Base-by-base conservation (phyloP, 2,113 vertebrate genomes). In the Nipponia nippon region DNA sequence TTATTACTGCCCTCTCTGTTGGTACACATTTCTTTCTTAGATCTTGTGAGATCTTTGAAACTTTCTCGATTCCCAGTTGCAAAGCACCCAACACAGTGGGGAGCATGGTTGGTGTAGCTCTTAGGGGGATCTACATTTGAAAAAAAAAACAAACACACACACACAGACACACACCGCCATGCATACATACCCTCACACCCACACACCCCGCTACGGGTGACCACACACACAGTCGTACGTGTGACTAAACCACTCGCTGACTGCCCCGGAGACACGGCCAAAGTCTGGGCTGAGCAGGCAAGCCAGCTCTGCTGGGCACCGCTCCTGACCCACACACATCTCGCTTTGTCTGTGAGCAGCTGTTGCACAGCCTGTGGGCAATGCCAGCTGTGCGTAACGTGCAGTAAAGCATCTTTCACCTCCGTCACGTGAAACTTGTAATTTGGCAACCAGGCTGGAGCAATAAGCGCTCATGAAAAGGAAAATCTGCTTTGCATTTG, bases 301-400 rank as follows among this genome's bases (percentile, higher is more conserved):
- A 13, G 56, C 21, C 3, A 1, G 30, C 49, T 5, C 2, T 4
- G 81, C 65, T 5, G 12, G 34, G 52, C 42, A 3, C 23, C 2
- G 18, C 49, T 30, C 12, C 40, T 9, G 30, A 0, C 27, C 56
- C 6, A 3, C 67, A 0, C 17, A 1, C 25, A 3, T 7, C 58
- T 13, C 15, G 3, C 13, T 3, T 9, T 9, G 32, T 3, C 72
- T 3, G 44, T 0, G 4, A 3, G 55, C 70, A 4, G 72, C 72
- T 3, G 19, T 12, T 18, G 36, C 66, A 4, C 50, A 12, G 59
- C 82, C 67, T 2, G 22, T 7, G 2, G 19, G 66, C 76, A 18
- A 10, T 3, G 9, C 47, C 83, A 2, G 67, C 86, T 0, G 34
- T 0, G 46, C 6, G 7, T 22, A 29, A 12, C 53, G 0, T 0